Evolutionary conservation across 2,888 invertebrate species (phyloP).

Genomic region (Drosophila demipolita): DNA sequence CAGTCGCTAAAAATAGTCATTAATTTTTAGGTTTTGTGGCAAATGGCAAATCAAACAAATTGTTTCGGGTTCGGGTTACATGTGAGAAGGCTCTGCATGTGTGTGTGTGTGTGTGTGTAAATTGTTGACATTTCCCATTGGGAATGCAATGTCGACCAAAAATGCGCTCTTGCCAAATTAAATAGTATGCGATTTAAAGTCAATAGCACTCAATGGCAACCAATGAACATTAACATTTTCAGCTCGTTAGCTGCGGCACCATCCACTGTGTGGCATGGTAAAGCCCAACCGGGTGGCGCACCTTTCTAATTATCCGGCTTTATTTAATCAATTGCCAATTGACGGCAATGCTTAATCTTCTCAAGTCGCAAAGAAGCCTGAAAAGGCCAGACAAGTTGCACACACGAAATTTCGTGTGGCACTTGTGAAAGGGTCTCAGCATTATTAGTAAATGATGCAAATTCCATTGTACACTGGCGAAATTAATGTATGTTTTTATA

Average conservation of each 20-base stretch:
- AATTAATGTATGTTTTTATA: neutral
- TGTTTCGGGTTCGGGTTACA: neutral
- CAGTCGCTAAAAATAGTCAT: conserved; percentile 48
- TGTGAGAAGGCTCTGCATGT: neutral
- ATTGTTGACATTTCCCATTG: neutral
- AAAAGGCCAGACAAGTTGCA: neutral
- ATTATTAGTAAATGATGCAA: neutral
- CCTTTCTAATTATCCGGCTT: conserved; percentile 55
- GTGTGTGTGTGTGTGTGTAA: neutral
- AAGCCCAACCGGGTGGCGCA: conserved; percentile 37
- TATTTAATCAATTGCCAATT: conserved; percentile 37
- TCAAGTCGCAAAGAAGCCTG: neutral
- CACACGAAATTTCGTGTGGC: neutral
- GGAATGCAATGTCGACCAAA: conserved; percentile 30
- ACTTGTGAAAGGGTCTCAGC: neutral
- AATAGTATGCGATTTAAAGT: conserved; percentile 65
- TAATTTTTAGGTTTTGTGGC: conserved; percentile 68
- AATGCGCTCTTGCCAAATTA: conserved; percentile 68
- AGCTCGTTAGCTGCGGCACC: conserved; percentile 34
- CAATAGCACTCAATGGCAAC: conserved; percentile 43
- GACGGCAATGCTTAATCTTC: conserved; percentile 8
- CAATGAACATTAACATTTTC: conserved; percentile 36
- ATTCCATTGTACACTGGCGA: neutral
- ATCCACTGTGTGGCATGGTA: conserved; percentile 21
- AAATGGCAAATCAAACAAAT: conserved; percentile 30